Evolutionary conservation across 2,113 vertebrate species (phyloP).

Genomic region (Mustela nigripes): DNA sequence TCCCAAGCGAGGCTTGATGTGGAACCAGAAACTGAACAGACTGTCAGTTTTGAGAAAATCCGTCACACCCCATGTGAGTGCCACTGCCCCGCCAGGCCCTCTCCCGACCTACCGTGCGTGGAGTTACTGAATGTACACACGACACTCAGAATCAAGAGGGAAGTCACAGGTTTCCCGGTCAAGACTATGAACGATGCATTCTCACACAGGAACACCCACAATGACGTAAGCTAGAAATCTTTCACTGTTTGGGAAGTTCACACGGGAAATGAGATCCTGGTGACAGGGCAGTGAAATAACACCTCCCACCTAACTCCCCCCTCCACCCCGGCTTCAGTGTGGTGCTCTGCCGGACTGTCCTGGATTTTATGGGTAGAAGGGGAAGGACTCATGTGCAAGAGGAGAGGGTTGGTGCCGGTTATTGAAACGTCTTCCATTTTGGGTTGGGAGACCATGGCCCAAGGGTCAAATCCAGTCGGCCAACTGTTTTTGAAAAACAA

Average conservation of each 20-base stretch:
- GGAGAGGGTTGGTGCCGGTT: not conserved
- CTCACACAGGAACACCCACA: accelerated
- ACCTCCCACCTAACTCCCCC: accelerated
- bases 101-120: accelerated
- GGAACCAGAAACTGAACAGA: not conserved
- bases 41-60: not conserved
- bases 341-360: accelerated
- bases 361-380: accelerated
- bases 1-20: not conserved
- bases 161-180: accelerated
- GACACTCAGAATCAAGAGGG: not conserved
- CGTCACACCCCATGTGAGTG: accelerated
- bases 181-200: accelerated
- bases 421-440: too few species aligned
- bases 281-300: accelerated
- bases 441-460: not conserved
- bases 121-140: accelerated
- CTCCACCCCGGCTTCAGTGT: accelerated
- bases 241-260: not conserved
- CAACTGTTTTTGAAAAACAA: not conserved
- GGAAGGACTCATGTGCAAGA: accelerated
- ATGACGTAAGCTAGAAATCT: not conserved
- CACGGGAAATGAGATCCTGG: accelerated
- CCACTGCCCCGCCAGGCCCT: too few species aligned
- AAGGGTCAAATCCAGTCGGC: not conserved